Conservation (phyloP, 1,140 invertebrate species). For the Trichonephila clavipes region DNA sequence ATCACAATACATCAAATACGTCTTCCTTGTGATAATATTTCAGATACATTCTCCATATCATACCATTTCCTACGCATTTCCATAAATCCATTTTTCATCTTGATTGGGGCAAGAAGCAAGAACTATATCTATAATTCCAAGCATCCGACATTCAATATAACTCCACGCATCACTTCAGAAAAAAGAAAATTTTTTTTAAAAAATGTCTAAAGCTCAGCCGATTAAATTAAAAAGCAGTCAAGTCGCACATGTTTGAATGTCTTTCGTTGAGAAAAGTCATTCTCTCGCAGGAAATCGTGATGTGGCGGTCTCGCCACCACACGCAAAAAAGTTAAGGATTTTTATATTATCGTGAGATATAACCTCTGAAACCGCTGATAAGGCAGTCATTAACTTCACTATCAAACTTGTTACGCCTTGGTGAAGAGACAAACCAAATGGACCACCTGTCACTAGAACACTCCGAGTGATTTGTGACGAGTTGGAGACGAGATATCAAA, state of each 20-base stretch:
- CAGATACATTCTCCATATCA: no score
- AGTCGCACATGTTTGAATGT: neutral
- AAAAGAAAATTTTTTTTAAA: neutral
- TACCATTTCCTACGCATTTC: no score
- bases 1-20: no score
- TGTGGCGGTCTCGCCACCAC: neutral
- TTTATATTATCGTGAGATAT: constrained; percentile 21
- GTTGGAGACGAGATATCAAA: constrained; percentile 39
- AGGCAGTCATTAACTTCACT: constrained; percentile 49
- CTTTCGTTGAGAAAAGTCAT: neutral
- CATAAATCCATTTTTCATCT: neutral
- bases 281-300: constrained; percentile 1
- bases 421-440: constrained; percentile 62
- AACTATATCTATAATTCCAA: neutral
- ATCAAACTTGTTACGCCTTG: constrained; percentile 46
- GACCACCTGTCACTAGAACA: constrained; percentile 64
- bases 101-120: neutral
- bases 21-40: no score
- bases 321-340: constrained; percentile 20
- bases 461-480: constrained; percentile 60
- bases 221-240: neutral
- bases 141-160: neutral
- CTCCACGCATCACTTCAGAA: neutral
- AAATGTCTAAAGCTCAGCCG: neutral
- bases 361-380: constrained; percentile 45